phyloP scores from a whole-genome alignment of 2,113 vertebrate genomes.

The Abramis brama region DNA sequence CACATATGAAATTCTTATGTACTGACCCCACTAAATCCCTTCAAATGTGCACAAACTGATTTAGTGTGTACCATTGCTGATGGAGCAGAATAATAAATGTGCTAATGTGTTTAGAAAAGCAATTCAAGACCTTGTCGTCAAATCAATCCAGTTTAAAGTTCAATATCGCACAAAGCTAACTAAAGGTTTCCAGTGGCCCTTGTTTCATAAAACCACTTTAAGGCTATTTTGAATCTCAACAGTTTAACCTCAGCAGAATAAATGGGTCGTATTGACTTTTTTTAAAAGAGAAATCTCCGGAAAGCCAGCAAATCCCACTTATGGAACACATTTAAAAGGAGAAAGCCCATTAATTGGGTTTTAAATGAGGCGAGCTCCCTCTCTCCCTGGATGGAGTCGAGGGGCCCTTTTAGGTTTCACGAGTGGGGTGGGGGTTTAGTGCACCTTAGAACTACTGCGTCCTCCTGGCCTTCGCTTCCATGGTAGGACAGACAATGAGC shows the following conservation, averaged over 20 bases:
- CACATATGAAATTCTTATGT: background rate
- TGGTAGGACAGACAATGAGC: conserved; percentile 72
- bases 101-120: conserved; percentile 37
- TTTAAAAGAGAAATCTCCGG: conserved; percentile 44
- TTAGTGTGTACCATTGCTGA: background rate
- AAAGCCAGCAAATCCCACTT: conserved; percentile 59
- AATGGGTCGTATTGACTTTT: conserved; percentile 60
- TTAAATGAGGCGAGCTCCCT: conserved; percentile 61
- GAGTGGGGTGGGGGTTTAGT: conserved; percentile 65
- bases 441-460: conserved; percentile 65
- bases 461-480: conserved; percentile 65
- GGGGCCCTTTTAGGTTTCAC: conserved; percentile 65
- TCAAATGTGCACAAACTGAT: background rate
- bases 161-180: conserved; percentile 23
- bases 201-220: conserved; percentile 47
- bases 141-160: conserved; percentile 49
- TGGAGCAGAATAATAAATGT: background rate
- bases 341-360: conserved; percentile 66
- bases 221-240: conserved; percentile 41
- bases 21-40: background rate
- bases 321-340: conserved; percentile 54
- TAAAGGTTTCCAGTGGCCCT: conserved; percentile 44
- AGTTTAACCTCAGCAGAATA: conserved; percentile 51
- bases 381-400: conserved; percentile 51
- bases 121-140: background rate